phyloP scores from a whole-genome alignment of 2,888 invertebrate species.

The Platypus cylindrus region DNA sequence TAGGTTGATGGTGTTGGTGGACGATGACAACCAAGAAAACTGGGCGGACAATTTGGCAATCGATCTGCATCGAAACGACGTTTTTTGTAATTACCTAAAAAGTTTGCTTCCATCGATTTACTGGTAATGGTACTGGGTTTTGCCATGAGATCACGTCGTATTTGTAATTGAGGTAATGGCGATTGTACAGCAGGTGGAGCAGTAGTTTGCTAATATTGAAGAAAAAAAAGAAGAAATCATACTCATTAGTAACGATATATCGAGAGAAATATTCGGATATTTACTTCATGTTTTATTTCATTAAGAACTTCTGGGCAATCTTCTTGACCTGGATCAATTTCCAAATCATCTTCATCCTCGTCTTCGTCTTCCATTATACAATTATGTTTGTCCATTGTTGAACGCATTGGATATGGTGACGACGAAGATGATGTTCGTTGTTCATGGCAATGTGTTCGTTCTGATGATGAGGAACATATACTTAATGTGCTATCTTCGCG shows the following conservation, averaged over 20 bases:
- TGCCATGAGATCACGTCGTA: constrained; percentile 59
- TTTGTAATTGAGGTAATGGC: constrained; percentile 44
- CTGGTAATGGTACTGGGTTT: constrained; percentile 32
- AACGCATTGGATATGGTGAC: constrained; percentile 60
- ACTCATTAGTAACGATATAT: no score
- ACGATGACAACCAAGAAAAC: constrained; percentile 9
- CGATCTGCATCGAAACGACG: constrained; percentile 43
- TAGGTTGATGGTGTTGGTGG: constrained; percentile 18
- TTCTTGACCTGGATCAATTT: constrained; percentile 34
- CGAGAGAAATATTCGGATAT: no score
- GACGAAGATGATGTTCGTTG: constrained; percentile 30
- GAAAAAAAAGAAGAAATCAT: not conserved
- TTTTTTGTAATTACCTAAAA: constrained; percentile 44
- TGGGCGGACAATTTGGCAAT: constrained; percentile 18
- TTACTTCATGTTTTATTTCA: constrained; percentile 18
- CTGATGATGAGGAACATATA: constrained; percentile 41
- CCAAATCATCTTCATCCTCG: constrained; percentile 30
- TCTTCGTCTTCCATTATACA: constrained; percentile 25
- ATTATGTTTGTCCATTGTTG: constrained; percentile 40
- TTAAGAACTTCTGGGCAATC: constrained; percentile 26
- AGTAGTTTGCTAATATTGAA: not conserved
- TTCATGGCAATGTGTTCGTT: constrained; percentile 55
- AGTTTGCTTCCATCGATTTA: constrained; percentile 38
- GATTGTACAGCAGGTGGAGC: constrained; percentile 24
- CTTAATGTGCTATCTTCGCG: constrained; percentile 32